These are phyloP conservation scores for Onthophagus taurus DNA, from an alignment of 1,140 invertebrate genomes.

Conservation along the genomic window DNA sequence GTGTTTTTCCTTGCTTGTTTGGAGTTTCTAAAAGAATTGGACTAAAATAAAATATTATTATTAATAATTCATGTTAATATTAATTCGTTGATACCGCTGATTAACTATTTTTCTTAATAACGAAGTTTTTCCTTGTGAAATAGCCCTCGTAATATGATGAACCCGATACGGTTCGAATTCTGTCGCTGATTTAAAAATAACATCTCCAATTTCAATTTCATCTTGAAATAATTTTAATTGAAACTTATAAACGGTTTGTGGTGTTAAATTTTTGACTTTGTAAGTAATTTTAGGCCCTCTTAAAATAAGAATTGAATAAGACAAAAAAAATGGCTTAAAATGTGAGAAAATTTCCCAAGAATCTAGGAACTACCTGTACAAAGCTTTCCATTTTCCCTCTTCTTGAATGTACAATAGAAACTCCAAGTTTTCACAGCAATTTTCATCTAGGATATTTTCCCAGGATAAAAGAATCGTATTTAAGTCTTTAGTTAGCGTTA, in stretches of 20 bases:
- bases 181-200: constrained; percentile 26
- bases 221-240: constrained; percentile 17
- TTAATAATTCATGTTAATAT: too few relatives aligned
- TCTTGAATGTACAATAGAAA: neutral
- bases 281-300: constrained; percentile 21
- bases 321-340: neutral
- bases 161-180: constrained; percentile 21
- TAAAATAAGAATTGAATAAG: constrained; percentile 13
- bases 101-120: constrained; percentile 24
- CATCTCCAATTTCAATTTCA: constrained; percentile 15
- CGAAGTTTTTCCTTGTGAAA: constrained; percentile 22
- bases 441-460: constrained; percentile 4
- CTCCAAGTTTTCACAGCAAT: neutral
- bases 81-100: constrained; percentile 7
- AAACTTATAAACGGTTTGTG: constrained; percentile 27
- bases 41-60: constrained; percentile 18
- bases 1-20: constrained; percentile 30
- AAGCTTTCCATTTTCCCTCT: neutral
- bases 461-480: constrained; percentile 11
- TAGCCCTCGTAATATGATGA: constrained; percentile 25
- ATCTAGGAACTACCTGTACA: neutral
- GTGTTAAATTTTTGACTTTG: constrained; percentile 22
- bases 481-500: constrained; percentile 9
- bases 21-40: constrained; percentile 25
- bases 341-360: too few relatives aligned